These are phyloP conservation scores for Silurus asotus DNA, from an alignment of 2,113 vertebrate genomes.

Conservation along the genomic window DNA sequence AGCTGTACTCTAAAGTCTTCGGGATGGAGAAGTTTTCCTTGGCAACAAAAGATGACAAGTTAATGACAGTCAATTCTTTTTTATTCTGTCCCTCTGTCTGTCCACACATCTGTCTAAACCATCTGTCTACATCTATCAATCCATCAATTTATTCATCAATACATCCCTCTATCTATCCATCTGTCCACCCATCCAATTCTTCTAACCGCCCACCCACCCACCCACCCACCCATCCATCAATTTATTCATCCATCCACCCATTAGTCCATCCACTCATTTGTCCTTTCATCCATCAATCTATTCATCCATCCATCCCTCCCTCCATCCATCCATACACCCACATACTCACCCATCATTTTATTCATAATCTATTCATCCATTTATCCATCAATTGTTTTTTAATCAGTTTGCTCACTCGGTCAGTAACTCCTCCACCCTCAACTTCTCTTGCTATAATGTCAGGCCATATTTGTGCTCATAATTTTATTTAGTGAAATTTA, in stretches of 20 bases:
- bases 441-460: not conserved
- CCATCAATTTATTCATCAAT: no score
- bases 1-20: not conserved
- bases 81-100: no score
- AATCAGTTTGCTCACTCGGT: not conserved
- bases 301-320: not conserved
- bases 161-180: not conserved
- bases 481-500: not conserved
- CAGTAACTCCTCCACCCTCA: not conserved
- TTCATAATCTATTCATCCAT: not conserved
- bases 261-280: not conserved
- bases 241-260: not conserved
- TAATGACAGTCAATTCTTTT: no score
- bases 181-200: not conserved
- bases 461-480: conserved; percentile 14
- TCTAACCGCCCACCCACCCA: not conserved
- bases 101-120: no score
- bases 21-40: no score
- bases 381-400: not conserved
- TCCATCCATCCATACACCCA: not conserved
- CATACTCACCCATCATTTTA: not conserved
- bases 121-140: no score
- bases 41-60: no score
- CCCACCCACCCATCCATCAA: not conserved
- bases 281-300: not conserved